Evolutionary conservation across 2,113 vertebrate species (phyloP).

Genomic region (Camelus bactrianus): DNA sequence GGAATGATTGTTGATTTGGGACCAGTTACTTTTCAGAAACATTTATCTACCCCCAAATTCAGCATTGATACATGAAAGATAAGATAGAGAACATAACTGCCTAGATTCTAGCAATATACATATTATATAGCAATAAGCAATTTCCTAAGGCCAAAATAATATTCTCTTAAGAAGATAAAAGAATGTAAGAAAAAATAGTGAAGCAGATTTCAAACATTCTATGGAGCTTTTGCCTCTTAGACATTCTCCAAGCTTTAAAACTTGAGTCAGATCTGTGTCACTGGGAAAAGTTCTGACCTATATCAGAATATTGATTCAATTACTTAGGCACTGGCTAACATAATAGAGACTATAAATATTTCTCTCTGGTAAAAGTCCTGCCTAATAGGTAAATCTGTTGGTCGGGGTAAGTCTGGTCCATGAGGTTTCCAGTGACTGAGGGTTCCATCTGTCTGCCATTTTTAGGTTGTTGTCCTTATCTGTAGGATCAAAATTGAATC

Average conservation of each 20-base stretch:
- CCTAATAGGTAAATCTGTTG: not conserved
- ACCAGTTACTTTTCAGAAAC: not conserved
- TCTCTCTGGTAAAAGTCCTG: not conserved
- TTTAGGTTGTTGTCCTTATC: no score
- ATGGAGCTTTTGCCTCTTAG: not conserved
- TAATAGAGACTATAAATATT: not conserved
- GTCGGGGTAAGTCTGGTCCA: not conserved
- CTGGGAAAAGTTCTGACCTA: not conserved
- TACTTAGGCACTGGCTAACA: not conserved
- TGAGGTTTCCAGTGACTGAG: not conserved
- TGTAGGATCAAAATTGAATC: no score
- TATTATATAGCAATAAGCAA: not conserved
- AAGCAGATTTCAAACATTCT: not conserved
- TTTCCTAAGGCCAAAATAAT: not conserved
- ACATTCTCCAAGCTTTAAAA: not conserved
- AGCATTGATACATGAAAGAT: not conserved
- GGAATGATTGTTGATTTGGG: not conserved
- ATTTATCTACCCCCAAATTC: not conserved
- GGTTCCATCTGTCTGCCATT: not conserved
- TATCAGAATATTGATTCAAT: not conserved
- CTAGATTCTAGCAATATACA: not conserved
- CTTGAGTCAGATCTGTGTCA: not conserved
- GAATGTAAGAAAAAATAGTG: not conserved
- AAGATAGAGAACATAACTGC: not conserved
- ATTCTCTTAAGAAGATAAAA: not conserved